Percentiles rank a stretch among this genome's conserved stretches.
phyloP scores from a whole-genome alignment of 2,113 vertebrate genomes.

The Mormyrus iriodes region DNA sequence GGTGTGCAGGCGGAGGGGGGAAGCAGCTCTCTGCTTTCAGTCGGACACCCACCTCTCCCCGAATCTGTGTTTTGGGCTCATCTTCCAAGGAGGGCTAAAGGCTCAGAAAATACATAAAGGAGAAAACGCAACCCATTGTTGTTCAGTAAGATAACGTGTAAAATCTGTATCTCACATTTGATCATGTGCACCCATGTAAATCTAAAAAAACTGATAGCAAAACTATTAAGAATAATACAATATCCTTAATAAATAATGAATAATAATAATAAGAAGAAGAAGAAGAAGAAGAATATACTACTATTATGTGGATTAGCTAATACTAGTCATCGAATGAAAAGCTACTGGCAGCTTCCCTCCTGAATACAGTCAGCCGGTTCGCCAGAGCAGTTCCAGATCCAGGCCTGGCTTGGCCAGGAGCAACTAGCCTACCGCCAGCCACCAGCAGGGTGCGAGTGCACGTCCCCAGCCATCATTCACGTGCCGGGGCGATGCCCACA shows the following conservation, averaged over 20 bases:
- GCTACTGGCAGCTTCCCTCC: neutral
- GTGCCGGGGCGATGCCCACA: neutral
- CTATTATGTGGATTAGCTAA: neutral
- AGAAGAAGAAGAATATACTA: neutral
- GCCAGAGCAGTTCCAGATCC: neutral
- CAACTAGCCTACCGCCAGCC: neutral
- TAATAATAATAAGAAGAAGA: neutral
- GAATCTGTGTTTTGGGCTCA: neutral
- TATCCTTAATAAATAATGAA: neutral
- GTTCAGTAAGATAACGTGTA: neutral
- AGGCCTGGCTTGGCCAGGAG: neutral
- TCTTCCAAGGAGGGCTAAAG: neutral
- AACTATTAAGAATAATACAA: neutral
- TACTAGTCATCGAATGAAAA: neutral
- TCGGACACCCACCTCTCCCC: constrained; percentile 32
- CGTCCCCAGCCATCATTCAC: neutral
- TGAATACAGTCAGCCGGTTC: neutral
- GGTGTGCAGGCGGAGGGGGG: neutral
- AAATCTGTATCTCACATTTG: neutral
- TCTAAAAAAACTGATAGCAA: neutral
- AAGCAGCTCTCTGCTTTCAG: neutral
- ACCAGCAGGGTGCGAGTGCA: neutral
- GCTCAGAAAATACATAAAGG: neutral
- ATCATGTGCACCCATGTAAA: neutral
- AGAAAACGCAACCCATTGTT: neutral